These are phyloP conservation scores for Norana najaformis DNA, from an alignment of 2,888 invertebrate species.

Conservation along the genomic window DNA sequence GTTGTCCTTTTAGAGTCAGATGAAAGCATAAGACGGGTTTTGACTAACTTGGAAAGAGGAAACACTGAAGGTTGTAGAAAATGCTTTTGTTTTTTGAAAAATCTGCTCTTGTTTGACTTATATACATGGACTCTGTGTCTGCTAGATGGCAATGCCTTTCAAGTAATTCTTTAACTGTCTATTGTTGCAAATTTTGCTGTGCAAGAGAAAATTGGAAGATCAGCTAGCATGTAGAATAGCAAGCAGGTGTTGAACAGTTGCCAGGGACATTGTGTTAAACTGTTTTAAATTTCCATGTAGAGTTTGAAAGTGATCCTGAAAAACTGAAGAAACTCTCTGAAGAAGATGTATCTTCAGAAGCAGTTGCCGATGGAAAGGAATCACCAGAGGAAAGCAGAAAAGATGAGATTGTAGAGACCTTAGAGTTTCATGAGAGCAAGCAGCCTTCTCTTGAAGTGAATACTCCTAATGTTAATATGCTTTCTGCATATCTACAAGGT, in stretches of 20 bases:
- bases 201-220: no score
- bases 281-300: not conserved
- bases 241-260: not conserved
- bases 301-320: not conserved
- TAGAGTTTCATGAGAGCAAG: not conserved
- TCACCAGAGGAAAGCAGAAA: not conserved
- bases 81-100: not conserved
- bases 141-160: not conserved
- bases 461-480: not conserved
- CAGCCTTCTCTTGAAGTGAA: not conserved
- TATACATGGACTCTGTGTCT: no score
- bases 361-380: not conserved
- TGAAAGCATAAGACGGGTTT: not conserved
- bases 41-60: not conserved
- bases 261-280: not conserved
- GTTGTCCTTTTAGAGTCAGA: not conserved
- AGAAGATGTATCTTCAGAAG: not conserved
- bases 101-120: no score
- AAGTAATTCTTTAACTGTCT: not conserved
- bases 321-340: conserved; percentile 20
- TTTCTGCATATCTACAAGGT: not conserved
- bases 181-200: no score
- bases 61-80: not conserved
- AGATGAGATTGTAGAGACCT: not conserved
- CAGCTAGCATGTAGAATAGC: not conserved